A percentile compares a stretch with the other conserved stretches of the same genome.
phyloP scores from a whole-genome alignment of 2,113 vertebrate species.

The Dissostichus mawsoni region DNA sequence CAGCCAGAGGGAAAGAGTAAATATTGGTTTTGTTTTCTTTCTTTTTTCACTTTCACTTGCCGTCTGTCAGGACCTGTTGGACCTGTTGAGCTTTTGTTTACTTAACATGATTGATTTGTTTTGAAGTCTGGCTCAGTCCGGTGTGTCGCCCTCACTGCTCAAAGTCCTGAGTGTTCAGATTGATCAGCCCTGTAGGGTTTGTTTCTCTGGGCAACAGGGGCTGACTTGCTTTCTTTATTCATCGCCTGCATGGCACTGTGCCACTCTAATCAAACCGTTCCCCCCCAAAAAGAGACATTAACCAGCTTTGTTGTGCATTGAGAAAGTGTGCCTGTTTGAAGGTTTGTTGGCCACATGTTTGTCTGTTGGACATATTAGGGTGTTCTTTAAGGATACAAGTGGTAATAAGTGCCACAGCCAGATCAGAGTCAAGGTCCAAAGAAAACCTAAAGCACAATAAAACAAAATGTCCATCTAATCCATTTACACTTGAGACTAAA shows the following conservation, averaged over 20 bases:
- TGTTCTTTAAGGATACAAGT: not conserved
- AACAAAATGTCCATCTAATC: not conserved
- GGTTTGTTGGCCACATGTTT: constrained; percentile 12
- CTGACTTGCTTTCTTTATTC: constrained; percentile 14
- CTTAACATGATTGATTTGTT: constrained; percentile 47
- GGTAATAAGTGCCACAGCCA: constrained; percentile 4
- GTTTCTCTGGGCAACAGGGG: constrained; percentile 4
- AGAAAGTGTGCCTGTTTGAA: not conserved
- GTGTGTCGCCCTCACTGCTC: constrained; percentile 7
- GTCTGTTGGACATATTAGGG: constrained; percentile 7
- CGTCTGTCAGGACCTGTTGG: constrained; percentile 41
- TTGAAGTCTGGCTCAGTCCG: constrained; percentile 30
- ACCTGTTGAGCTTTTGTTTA: constrained; percentile 50
- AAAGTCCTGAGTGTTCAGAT: constrained; percentile 1
- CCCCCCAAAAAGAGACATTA: not conserved
- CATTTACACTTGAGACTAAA: not conserved
- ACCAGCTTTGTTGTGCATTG: not conserved
- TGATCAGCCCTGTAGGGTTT: constrained; percentile 36
- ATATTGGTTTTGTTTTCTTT: constrained; percentile 24
- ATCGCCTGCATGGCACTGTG: not conserved
- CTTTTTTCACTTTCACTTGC: not conserved
- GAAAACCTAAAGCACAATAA: not conserved
- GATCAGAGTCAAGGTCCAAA: constrained; percentile 1
- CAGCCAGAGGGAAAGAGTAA: constrained; percentile 34
- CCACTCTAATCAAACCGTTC: constrained; percentile 14